Evolutionary conservation across 2,888 invertebrate genomes (phyloP).

Genomic region (Tortricodes alternella): DNA sequence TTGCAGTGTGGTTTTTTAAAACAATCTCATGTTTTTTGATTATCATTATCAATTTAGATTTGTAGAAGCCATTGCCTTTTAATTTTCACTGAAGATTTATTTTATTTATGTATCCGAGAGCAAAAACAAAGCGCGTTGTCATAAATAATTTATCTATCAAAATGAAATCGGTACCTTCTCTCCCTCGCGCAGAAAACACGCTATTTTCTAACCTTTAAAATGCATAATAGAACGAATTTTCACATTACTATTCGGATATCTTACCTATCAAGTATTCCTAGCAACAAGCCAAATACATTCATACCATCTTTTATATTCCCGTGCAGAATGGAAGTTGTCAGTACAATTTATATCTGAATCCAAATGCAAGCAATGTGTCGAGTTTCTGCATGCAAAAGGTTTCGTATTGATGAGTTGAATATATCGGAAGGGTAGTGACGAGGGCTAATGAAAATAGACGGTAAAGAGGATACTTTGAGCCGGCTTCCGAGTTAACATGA

Average conservation of each 20-base stretch:
- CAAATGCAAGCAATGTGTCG: slow-evolving; percentile 9
- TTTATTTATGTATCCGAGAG: too few relatives aligned
- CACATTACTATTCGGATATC: not conserved
- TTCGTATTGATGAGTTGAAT: slow-evolving; percentile 16
- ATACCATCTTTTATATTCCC: slow-evolving; percentile 10
- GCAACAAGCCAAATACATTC: slow-evolving; percentile 23
- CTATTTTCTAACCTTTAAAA: not conserved
- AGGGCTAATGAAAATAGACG: slow-evolving; percentile 5
- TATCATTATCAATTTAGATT: too few relatives aligned
- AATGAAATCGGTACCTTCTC: too few relatives aligned
- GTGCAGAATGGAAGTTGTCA: slow-evolving; percentile 12
- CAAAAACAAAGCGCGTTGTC: too few relatives aligned
- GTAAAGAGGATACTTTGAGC: too few relatives aligned
- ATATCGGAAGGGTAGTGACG: not conserved
- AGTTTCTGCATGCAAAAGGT: slow-evolving; percentile 3
- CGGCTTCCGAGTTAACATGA: too few relatives aligned
- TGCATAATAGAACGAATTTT: not conserved
- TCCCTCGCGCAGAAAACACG: too few relatives aligned
- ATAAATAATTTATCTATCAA: too few relatives aligned
- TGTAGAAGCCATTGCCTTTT: too few relatives aligned
- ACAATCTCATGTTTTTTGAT: too few relatives aligned
- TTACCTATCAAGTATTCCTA: slow-evolving; percentile 12
- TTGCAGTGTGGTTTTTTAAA: too few relatives aligned
- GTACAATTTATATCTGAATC: slow-evolving; percentile 16
- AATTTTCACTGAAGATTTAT: too few relatives aligned